Evolutionary conservation across 2,797 vertebrate species (phyloP).

Genomic region (Typhlichthys eigenmanni): DNA sequence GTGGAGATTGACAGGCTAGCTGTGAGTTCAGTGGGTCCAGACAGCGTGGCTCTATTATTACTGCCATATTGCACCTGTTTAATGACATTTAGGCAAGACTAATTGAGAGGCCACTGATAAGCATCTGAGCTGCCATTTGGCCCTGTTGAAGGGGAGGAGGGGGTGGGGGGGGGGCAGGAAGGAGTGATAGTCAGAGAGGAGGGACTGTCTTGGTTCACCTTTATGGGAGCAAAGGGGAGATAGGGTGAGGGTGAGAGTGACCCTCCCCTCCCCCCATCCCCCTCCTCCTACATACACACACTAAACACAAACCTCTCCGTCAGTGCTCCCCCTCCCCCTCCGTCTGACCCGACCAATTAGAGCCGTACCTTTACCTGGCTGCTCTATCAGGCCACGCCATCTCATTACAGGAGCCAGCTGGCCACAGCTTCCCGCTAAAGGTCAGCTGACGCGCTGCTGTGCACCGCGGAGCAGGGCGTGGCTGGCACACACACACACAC

Average conservation of each 20-base stretch:
- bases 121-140: constrained; percentile 73
- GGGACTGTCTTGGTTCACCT: constrained; percentile 40
- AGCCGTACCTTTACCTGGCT: constrained; percentile 71
- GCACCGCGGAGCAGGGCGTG: constrained; percentile 8
- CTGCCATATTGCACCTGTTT: constrained; percentile 73
- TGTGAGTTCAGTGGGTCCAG: not conserved
- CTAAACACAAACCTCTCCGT: constrained; percentile 31
- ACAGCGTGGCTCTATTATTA: constrained; percentile 36
- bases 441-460: constrained; percentile 56
- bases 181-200: constrained; percentile 3
- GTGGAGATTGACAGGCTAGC: not conserved
- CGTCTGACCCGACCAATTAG: constrained; percentile 61
- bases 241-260: constrained; percentile 41
- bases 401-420: constrained; percentile 80
- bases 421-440: constrained; percentile 67
- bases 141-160: constrained; percentile 57
- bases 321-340: constrained; percentile 59
- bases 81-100: constrained; percentile 77
- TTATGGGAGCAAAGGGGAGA: constrained; percentile 54
- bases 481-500: too few relatives aligned
- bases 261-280: not conserved
- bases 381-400: constrained; percentile 73
- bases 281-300: constrained; percentile 2
- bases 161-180: constrained; percentile 57
- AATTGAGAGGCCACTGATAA: constrained; percentile 71